Evolutionary conservation across 2,797 vertebrate species (phyloP), one percentile per base, ranked within the genome.

Genomic region (Onychomys torridus): DNA sequence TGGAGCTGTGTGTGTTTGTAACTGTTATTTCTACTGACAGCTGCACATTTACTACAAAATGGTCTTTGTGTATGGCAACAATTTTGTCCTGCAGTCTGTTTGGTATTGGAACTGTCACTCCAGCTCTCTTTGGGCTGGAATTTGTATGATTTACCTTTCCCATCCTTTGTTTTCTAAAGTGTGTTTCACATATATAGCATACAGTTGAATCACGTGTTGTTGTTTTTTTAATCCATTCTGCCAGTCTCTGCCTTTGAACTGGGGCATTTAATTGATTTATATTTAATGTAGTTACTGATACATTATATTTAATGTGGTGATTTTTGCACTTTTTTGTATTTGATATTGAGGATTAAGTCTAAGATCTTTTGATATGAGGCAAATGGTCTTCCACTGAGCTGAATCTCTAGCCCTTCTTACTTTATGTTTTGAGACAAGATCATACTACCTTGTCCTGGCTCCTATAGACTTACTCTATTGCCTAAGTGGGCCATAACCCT

Each of bases 21-120:
- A 49, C 84, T 91, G 61, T 78, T 88, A 88, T 75, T 88, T 49
- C 61, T 85, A 78, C 49, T 25, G 32, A 59, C 52, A 85, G 43
- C 71, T 19, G 73, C 32, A 57, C 34, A 73, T 69, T 94, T 90
- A 73, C 75, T 87, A 90, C 90, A 69, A 94, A 81, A 92, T 84
- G 16, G 32, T 29, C 43, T 90, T 92, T 76, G 52, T 93, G 37
- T 91, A 67, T 52, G 34, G 43, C 57, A 55, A 12, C 46, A 37
- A 23, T 52, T 8, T 79, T 23, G 34, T 55, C 61, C 55, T 55
- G 17, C 52, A 55, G 5, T 37, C 34, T 19, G 9, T 61, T 37
- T 75, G 52, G 40, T 40, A 29, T 55, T 40, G 40, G n/a, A 55
- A 32, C 13, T 12, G 25, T 16, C 46, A 23, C 43, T 37, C 57